phyloP scores from a whole-genome alignment of 2,888 invertebrate species.

The Hololepta plana region DNA sequence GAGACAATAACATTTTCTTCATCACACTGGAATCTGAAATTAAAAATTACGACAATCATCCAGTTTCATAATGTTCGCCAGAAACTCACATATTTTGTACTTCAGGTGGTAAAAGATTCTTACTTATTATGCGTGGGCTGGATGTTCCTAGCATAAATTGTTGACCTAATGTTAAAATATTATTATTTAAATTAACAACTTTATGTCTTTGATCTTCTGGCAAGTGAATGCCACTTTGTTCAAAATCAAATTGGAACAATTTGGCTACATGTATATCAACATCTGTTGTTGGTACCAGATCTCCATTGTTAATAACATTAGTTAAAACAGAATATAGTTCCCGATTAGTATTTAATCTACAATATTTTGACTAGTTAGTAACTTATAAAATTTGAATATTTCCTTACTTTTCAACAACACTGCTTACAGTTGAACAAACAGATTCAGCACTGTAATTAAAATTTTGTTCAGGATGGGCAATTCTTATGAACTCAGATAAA shows the following conservation, averaged over 20 bases:
- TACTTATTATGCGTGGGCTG: constrained; percentile 46
- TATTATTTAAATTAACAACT: constrained; percentile 77
- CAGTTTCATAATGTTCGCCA: neutral
- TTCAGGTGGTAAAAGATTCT: constrained; percentile 47
- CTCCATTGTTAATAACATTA: constrained; percentile 50
- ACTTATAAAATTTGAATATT: constrained; percentile 2
- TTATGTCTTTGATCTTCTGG: constrained; percentile 47
- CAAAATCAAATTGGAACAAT: constrained; percentile 91
- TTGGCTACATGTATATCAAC: constrained; percentile 75
- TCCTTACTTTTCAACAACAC: constrained; percentile 78
- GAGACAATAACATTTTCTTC: constrained; percentile 59
- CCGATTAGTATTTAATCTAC: constrained; percentile 77
- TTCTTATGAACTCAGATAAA: constrained; percentile 86
- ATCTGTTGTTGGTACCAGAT: constrained; percentile 40
- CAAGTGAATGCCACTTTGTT: constrained; percentile 93
- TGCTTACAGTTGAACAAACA: constrained; percentile 73
- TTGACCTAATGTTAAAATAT: constrained; percentile 69
- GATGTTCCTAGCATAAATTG: constrained; percentile 62
- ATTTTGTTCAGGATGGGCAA: constrained; percentile 69
- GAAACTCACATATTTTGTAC: constrained; percentile 50
- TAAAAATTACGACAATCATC: constrained; percentile 3
- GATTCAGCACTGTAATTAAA: constrained; percentile 75
- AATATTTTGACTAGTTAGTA: constrained; percentile 2
- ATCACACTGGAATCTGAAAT: constrained; percentile 38
- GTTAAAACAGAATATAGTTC: constrained; percentile 63